A percentile compares a stretch with the other conserved stretches of the same genome.
Evolutionary conservation across 2,113 vertebrate genomes (phyloP).

Genomic region (Dolichotis patagonum): DNA sequence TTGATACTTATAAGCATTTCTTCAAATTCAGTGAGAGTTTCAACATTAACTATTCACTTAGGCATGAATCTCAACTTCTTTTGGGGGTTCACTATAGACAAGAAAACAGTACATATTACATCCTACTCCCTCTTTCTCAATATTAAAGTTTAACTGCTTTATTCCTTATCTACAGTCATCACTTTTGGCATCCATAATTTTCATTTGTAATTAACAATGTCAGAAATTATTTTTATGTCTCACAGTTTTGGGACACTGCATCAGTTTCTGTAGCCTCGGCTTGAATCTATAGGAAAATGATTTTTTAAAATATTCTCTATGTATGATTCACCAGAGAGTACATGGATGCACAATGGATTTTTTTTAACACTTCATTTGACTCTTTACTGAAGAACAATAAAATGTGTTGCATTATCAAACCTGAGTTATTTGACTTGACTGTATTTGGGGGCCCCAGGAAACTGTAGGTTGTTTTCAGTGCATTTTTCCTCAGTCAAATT

Average conservation of each 20-base stretch:
- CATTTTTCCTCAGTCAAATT: conserved; percentile 35
- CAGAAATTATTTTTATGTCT: background rate
- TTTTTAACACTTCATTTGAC: conserved; percentile 37
- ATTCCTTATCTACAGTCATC: background rate
- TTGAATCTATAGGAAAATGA: conserved; percentile 44
- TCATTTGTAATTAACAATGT: conserved; percentile 20
- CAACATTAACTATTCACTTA: background rate
- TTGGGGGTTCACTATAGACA: background rate
- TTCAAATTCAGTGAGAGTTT: background rate
- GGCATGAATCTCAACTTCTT: background rate
- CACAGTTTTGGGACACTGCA: background rate
- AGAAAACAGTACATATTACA: background rate
- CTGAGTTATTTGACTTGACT: conserved; percentile 54
- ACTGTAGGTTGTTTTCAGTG: conserved; percentile 54
- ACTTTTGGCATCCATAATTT: background rate
- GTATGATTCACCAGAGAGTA: conserved; percentile 7
- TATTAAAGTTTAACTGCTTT: background rate
- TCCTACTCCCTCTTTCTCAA: background rate
- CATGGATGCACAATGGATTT: background rate
- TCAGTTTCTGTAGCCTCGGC: conserved; percentile 18
- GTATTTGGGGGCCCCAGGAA: conserved; percentile 18
- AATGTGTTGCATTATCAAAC: conserved; percentile 45
- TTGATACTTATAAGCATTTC: background rate
- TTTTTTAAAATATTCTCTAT: conserved; percentile 50
- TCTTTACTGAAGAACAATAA: conserved; percentile 6